These are phyloP conservation scores for Hedya salicella DNA, from an alignment of 2,888 invertebrate species.

Conservation along the genomic window DNA sequence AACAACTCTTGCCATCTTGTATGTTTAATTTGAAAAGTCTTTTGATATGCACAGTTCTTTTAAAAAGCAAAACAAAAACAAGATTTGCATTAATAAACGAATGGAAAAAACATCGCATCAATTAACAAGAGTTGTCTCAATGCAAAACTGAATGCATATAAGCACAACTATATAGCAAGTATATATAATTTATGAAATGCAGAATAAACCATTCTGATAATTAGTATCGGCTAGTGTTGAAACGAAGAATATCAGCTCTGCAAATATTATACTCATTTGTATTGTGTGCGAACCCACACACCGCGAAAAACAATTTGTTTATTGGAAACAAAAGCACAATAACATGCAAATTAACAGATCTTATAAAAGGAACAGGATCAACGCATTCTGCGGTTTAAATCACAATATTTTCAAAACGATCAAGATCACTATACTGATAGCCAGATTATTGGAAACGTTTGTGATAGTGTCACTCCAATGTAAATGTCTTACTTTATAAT, in stretches of 20 bases:
- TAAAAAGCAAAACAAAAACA: slow-evolving; percentile 7
- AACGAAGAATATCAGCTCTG: slow-evolving; percentile 16
- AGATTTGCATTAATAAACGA: neutral
- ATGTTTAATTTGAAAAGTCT: neutral
- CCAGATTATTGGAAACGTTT: neutral
- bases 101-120: neutral
- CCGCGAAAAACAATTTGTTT: slow-evolving; percentile 5
- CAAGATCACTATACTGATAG: neutral
- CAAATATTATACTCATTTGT: slow-evolving; percentile 25
- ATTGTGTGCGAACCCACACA: slow-evolving; percentile 11
- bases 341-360: neutral
- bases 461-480: neutral
- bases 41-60: slow-evolving; percentile 24
- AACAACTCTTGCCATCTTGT: slow-evolving; percentile 14
- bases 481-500: slow-evolving; percentile 11
- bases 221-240: slow-evolving; percentile 5
- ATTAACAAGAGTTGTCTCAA: neutral
- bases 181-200: slow-evolving; percentile 11
- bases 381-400: neutral
- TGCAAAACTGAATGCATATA: slow-evolving; percentile 14
- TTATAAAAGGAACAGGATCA: neutral
- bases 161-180: slow-evolving; percentile 21
- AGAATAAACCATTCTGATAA: neutral
- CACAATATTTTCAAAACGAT: neutral
- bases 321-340: slow-evolving; percentile 10